Percentiles rank a stretch among this genome's conserved stretches.
These are phyloP conservation scores for Nesogale talazaci DNA, from an alignment of 2,113 vertebrate species.

Conservation along the genomic window DNA sequence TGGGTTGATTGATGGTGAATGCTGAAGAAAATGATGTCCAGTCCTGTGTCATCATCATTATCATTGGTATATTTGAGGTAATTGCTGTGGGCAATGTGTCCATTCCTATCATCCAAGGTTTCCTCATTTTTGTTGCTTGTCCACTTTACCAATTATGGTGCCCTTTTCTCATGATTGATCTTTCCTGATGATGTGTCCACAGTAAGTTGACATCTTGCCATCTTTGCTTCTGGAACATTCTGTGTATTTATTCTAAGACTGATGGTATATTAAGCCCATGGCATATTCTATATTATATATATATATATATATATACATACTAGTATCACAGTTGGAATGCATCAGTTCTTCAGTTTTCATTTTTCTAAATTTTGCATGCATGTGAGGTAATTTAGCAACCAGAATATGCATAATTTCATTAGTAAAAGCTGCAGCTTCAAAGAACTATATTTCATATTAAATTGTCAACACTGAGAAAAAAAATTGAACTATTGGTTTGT, in stretches of 20 bases:
- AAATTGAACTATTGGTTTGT: too few relatives aligned
- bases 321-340: background rate
- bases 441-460: slow-evolving; percentile 13
- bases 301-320: background rate
- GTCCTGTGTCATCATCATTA: background rate
- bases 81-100: background rate
- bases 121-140: background rate
- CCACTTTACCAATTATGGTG: background rate
- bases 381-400: background rate
- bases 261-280: background rate
- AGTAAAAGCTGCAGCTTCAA: background rate
- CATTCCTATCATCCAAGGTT: background rate
- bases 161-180: background rate
- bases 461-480: slow-evolving; percentile 10
- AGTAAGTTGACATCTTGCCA: background rate
- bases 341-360: background rate
- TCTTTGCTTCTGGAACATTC: background rate
- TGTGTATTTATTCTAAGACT: background rate
- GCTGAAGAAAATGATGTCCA: background rate
- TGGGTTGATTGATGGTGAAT: background rate
- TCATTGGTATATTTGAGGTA: background rate
- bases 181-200: background rate
- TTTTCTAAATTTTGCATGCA: background rate
- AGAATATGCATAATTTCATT: background rate
- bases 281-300: too few relatives aligned